These are phyloP conservation scores for Dermochelys coriacea DNA, from an alignment of 2,797 vertebrate genomes.

Conservation along the genomic window DNA sequence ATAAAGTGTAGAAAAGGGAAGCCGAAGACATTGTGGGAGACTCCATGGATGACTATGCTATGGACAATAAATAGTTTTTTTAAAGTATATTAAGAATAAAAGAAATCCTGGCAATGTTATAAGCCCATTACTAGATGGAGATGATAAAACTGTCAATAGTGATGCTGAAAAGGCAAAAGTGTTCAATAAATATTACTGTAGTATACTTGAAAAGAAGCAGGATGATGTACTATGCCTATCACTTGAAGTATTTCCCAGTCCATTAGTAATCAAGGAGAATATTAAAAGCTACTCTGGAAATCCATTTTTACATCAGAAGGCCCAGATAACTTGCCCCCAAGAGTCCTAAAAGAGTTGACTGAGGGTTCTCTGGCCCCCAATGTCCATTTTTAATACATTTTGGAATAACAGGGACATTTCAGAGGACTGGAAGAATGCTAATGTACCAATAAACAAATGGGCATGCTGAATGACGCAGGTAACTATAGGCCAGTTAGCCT, in stretches of 20 bases:
- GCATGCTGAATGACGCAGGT: neutral
- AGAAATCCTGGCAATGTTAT: slow-evolving; percentile 9
- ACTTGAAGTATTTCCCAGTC: neutral
- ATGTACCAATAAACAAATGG: neutral
- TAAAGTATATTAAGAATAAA: neutral
- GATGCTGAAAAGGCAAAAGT: neutral
- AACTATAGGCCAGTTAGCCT: neutral
- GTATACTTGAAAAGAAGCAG: neutral
- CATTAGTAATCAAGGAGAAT: neutral
- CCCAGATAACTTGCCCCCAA: neutral
- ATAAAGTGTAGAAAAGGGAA: neutral
- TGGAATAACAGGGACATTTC: too few species aligned
- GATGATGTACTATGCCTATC: neutral
- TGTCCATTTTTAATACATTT: neutral
- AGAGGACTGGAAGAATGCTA: neutral
- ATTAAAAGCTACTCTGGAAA: neutral
- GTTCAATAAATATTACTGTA: slow-evolving; percentile 13
- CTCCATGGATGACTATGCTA: neutral
- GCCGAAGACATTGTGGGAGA: neutral
- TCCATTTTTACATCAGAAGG: neutral
- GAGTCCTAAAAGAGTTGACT: neutral
- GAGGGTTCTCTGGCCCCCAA: neutral
- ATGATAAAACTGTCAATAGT: slow-evolving; percentile 52
- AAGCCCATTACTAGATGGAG: slow-evolving; percentile 71
- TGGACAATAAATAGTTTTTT: neutral